These are phyloP conservation scores for Pseudochirops cupreus DNA, from an alignment of 2,797 vertebrate species.

Conservation along the genomic window DNA sequence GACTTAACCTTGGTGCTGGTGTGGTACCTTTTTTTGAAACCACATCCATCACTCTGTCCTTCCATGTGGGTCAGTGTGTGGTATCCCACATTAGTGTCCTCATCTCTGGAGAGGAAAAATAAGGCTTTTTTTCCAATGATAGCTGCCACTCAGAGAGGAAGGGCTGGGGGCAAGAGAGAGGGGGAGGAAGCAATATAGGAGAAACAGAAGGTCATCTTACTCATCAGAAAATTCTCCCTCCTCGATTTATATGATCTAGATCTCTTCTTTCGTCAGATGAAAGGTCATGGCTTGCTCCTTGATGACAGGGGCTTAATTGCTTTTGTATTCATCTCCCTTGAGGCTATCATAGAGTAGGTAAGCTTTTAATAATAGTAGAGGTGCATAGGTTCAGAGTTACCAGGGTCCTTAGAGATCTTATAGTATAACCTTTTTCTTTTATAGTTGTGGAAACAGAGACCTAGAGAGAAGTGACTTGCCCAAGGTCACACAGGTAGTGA, in stretches of 20 bases:
- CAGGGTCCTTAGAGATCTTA: background rate
- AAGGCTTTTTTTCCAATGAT: slow-evolving; percentile 22
- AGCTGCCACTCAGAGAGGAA: slow-evolving; percentile 7
- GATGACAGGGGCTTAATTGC: background rate
- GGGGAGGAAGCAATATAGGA: slow-evolving; percentile 24
- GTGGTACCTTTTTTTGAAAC: slow-evolving; percentile 50
- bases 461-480: background rate
- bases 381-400: background rate
- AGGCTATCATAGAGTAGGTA: background rate
- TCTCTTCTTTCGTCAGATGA: background rate
- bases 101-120: slow-evolving; percentile 27
- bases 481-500: background rate
- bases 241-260: background rate
- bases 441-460: background rate
- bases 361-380: background rate
- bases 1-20: slow-evolving; percentile 9
- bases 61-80: slow-evolving; percentile 58
- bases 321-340: background rate
- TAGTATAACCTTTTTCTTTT: background rate
- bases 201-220: slow-evolving; percentile 56
- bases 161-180: background rate
- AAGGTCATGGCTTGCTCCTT: background rate
- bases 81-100: slow-evolving; percentile 50
- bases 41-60: slow-evolving; percentile 34
- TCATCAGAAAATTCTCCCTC: slow-evolving; percentile 60